These are phyloP conservation scores for Rhingia campestris DNA, from an alignment of 2,888 invertebrate species.

Conservation along the genomic window DNA sequence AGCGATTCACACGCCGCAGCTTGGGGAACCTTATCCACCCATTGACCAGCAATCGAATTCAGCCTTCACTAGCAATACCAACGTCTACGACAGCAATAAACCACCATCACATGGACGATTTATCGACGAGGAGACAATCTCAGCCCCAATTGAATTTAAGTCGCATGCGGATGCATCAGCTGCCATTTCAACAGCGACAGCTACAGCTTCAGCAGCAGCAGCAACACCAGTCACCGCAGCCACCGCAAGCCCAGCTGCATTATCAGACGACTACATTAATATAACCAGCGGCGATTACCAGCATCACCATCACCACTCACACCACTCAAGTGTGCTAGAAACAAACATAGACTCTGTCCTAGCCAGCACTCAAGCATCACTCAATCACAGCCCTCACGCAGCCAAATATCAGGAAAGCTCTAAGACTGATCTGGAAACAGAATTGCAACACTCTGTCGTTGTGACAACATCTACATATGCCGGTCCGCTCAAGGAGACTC, in stretches of 20 bases:
- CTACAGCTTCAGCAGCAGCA: conserved; percentile 64
- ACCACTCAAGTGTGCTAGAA: conserved; percentile 55
- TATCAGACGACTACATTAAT: conserved; percentile 76
- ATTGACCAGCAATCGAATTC: conserved; percentile 75
- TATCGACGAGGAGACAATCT: conserved; percentile 63
- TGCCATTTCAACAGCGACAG: conserved; percentile 66
- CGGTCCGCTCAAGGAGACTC: conserved; percentile 82
- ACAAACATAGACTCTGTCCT: conserved; percentile 69
- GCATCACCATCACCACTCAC: neutral
- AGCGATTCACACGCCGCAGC: conserved; percentile 78
- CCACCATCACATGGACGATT: conserved; percentile 63
- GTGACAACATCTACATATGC: conserved; percentile 78
- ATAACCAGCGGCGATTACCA: conserved; percentile 73
- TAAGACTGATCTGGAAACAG: conserved; percentile 69
- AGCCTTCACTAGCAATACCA: conserved; percentile 59
- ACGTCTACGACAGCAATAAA: conserved; percentile 74
- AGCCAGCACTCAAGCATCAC: conserved; percentile 54
- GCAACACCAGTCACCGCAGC: conserved; percentile 33
- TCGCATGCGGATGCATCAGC: conserved; percentile 67
- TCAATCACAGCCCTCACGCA: conserved; percentile 47
- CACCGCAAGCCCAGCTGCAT: conserved; percentile 48
- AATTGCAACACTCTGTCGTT: conserved; percentile 62
- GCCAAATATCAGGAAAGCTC: conserved; percentile 66
- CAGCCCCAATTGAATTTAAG: conserved; percentile 67
- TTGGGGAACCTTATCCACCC: conserved; percentile 78